phyloP scores from a whole-genome alignment of 1,140 invertebrate genomes.

The Rhizoglyphus robini region DNA sequence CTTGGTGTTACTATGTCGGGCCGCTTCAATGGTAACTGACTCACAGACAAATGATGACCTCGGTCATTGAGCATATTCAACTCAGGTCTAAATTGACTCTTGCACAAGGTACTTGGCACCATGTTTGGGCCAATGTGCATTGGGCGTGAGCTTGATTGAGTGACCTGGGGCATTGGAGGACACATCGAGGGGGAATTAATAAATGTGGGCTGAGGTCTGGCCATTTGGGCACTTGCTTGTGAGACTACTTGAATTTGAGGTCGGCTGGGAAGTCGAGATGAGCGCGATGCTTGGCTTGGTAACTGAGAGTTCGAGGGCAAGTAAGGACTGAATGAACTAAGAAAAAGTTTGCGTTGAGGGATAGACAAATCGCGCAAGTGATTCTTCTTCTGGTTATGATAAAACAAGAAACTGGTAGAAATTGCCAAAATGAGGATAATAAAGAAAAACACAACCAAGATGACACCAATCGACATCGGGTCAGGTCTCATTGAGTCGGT shows the following conservation, averaged over 20 bases:
- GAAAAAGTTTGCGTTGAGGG: not conserved
- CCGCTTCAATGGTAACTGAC: not conserved
- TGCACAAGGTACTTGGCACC: not conserved
- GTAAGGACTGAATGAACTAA: not conserved
- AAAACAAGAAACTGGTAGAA: conserved; percentile 72
- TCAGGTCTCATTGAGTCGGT: conserved; percentile 49
- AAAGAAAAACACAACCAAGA: conserved; percentile 85
- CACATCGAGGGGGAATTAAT: no score
- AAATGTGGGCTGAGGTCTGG: no score
- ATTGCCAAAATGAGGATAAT: conserved; percentile 73
- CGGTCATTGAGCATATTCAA: not conserved
- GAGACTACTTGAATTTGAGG: not conserved
- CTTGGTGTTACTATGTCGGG: not conserved
- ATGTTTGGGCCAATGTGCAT: no score
- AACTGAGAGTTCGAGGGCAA: not conserved
- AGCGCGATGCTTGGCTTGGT: not conserved
- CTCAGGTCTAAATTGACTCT: not conserved
- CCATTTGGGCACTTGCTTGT: not conserved
- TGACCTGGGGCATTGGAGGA: no score
- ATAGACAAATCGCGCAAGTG: not conserved
- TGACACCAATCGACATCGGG: conserved; percentile 73
- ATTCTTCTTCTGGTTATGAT: conserved; percentile 33
- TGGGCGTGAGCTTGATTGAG: no score
- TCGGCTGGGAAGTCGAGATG: not conserved
- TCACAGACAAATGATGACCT: not conserved